These are phyloP conservation scores for Lagria hirta DNA, from an alignment of 2,888 invertebrate species.

Conservation along the genomic window DNA sequence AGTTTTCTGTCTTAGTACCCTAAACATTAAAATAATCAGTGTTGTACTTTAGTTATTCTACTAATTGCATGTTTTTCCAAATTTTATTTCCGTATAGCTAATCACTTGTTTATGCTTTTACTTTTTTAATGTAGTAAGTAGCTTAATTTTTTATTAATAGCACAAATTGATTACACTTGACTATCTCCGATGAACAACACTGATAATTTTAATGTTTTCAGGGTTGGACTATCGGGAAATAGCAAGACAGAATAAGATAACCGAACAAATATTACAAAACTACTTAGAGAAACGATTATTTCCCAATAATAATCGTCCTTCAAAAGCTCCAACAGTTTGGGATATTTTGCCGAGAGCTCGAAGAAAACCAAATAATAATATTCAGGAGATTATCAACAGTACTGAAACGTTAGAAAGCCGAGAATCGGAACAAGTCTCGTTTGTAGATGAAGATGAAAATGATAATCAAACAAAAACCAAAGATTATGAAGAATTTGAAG, in stretches of 20 bases:
- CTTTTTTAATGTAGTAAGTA: no score
- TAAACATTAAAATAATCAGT: slow-evolving; percentile 25
- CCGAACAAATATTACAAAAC: slow-evolving; percentile 73
- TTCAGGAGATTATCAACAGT: slow-evolving; percentile 39
- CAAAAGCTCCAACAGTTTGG: slow-evolving; percentile 62
- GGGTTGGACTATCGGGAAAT: slow-evolving; percentile 59
- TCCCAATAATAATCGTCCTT: slow-evolving; percentile 55
- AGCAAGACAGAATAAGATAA: slow-evolving; percentile 74
- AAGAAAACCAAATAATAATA: slow-evolving; percentile 37
- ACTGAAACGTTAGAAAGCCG: slow-evolving; percentile 66
- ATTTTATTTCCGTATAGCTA: slow-evolving; percentile 4
- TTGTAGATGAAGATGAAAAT: slow-evolving; percentile 60
- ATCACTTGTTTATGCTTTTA: slow-evolving; percentile 1
- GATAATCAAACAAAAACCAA: slow-evolving; percentile 61
- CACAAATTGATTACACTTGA: slow-evolving; percentile 3
- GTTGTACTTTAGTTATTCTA: slow-evolving; percentile 16
- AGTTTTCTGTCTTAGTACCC: not conserved
- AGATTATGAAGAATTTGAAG: slow-evolving; percentile 55
- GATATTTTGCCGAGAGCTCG: slow-evolving; percentile 63
- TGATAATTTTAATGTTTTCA: slow-evolving; percentile 38
- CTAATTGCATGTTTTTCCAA: slow-evolving; percentile 15
- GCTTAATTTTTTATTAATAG: slow-evolving; percentile 1
- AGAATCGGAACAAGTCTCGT: slow-evolving; percentile 67
- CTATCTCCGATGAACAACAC: slow-evolving; percentile 28
- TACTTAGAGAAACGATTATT: slow-evolving; percentile 71